Base-by-base conservation (phyloP, 2,797 vertebrate species). In the Picus viridis region DNA sequence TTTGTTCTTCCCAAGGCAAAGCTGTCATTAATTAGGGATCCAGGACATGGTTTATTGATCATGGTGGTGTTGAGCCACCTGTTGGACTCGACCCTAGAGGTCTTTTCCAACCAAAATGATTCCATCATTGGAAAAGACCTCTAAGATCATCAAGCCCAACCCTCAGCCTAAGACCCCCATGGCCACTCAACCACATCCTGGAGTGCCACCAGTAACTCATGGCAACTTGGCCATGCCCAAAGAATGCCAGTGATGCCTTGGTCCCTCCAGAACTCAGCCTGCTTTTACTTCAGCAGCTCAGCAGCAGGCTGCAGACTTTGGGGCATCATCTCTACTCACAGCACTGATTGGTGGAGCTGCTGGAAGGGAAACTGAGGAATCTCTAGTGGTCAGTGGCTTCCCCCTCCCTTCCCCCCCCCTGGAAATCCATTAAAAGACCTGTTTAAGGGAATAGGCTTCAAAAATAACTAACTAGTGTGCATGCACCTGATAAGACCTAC, bases 391-490 rank as follows among this genome's bases (percentile, higher is more conserved):
- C 57, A 6, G 24, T 39, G 58, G 45, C 73, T 22, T 47, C 32
- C 43, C 43, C 12, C 34, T 47, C 27, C 30, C n/a, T 51, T 24
- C 49, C 30, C 56, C 30, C 34, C 18, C 67, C 36, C 61, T 39
- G 76, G 64, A 76, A 93, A 88, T 32, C 74, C 77, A 91, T 86
- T 86, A 47, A 43, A 63, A 87, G 32, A 26, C 34, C 43, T 4
- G 3, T 78, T 54, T 45, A 45, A 72, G 65, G 84, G 61, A 86
- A 67, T 1, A 61, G 77, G 87, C 76, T 94, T 90, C 86, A 90
- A 83, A 92, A 87, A 63, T 49, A 63, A 77, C 63, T 26, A 54
- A 27, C 43, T 51, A 4, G 86, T 54, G 81, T 86, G 90, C 70
- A 16, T 6, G 57, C 10, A 26, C 62, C 73, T 59, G 95, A 91